phyloP scores from a whole-genome alignment of 2,888 invertebrate species.

The Lochmaea crataegi region DNA sequence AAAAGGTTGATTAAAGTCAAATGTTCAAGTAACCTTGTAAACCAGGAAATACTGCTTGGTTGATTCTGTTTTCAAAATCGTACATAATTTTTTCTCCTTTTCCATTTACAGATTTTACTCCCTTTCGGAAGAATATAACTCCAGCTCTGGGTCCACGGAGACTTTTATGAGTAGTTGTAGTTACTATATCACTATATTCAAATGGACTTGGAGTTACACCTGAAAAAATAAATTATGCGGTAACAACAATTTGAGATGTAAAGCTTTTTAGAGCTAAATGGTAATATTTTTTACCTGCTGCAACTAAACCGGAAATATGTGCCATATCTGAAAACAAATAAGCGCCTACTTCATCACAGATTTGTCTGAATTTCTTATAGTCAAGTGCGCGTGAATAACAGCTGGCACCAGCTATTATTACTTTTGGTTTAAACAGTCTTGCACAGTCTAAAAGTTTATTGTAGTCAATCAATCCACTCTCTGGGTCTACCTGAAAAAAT shows the following conservation, averaged over 20 bases:
- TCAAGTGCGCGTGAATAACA: conserved; percentile 94
- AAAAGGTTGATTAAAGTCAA: no score
- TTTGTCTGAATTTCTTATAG: conserved; percentile 87
- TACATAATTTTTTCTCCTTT: conserved; percentile 89
- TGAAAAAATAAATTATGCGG: conserved; percentile 50
- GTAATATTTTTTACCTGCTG: no score
- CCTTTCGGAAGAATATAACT: conserved; percentile 93
- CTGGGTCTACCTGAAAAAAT: conserved; percentile 71
- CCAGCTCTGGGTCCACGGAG: conserved; percentile 89
- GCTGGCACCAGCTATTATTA: conserved; percentile 94
- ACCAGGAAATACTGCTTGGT: conserved; percentile 91
- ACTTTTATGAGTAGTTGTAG: conserved; percentile 96
- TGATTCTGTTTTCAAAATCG: conserved; percentile 89
- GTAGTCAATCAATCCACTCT: conserved; percentile 92
- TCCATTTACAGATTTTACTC: conserved; percentile 80
- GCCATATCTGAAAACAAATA: conserved; percentile 96
- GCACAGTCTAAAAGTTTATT: conserved; percentile 86
- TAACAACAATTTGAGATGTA: no score
- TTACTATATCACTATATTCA: conserved; percentile 90
- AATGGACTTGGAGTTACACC: conserved; percentile 89
- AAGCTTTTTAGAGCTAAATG: no score
- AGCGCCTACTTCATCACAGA: conserved; percentile 86
- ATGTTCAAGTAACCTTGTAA: conserved; percentile 75
- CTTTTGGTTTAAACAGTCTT: conserved; percentile 86
- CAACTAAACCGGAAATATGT: conserved; percentile 92